Evolutionary conservation across 2,888 invertebrate species (phyloP).

Genomic region (Pristionchus exspectatus): DNA sequence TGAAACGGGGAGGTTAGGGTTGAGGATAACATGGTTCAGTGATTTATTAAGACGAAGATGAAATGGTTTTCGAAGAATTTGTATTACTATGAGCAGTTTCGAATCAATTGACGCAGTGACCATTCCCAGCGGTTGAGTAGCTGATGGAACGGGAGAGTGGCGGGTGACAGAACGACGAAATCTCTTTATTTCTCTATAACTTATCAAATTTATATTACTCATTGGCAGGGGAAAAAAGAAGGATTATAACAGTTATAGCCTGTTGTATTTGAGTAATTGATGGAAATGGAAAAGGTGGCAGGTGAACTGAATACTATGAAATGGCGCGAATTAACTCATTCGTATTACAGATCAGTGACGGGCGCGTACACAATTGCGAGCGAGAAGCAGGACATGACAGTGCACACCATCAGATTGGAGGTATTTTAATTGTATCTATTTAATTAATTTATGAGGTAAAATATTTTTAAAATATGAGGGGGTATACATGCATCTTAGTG

Average conservation of each 20-base stretch:
- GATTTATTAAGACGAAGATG: too few relatives aligned
- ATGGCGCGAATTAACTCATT: too few relatives aligned
- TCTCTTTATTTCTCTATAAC: too few relatives aligned
- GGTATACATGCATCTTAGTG: not conserved
- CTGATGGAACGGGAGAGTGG: not conserved
- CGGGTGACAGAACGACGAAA: not conserved
- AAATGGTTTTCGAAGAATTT: not conserved
- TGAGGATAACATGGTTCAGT: too few relatives aligned
- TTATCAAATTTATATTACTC: too few relatives aligned
- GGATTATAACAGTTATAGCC: not conserved
- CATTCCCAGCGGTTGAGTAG: not conserved
- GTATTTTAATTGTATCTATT: slow-evolving; percentile 55
- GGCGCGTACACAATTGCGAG: slow-evolving; percentile 74
- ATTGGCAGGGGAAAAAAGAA: too few relatives aligned
- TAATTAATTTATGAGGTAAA: not conserved
- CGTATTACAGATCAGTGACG: slow-evolving; percentile 64
- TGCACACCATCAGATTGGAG: slow-evolving; percentile 88
- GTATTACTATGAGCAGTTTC: not conserved
- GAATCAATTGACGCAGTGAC: not conserved
- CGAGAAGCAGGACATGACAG: slow-evolving; percentile 83
- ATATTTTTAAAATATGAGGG: too few relatives aligned
- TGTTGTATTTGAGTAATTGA: not conserved
- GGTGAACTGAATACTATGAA: too few relatives aligned
- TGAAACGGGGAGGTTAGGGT: not conserved
- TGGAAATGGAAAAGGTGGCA: not conserved